Evolutionary conservation across 2,113 vertebrate species (phyloP), one percentile per base, ranked within the genome.

Genomic region (Poeciliopsis prolifica): DNA sequence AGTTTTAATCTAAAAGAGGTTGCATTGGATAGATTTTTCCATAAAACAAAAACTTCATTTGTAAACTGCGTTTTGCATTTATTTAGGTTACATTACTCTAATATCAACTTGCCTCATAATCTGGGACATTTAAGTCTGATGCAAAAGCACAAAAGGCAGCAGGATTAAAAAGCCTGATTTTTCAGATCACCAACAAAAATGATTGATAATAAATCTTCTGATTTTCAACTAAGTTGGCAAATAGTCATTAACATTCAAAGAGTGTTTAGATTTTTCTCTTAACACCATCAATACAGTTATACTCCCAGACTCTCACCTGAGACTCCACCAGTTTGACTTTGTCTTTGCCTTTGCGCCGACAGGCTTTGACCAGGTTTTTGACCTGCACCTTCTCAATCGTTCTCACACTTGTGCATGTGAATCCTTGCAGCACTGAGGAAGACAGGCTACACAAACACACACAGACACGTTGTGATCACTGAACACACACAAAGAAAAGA

Each of bases 371-470:
- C 75, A 95, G 83, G 3, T 17, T 87, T 17, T 64, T 85, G 72
- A 93, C 58, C 62, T 92, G 86, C 1, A 0, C 0, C 0, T 0
- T 61, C 14, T 29, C 0, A n/a, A 94, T 24, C 0, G 2, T 67
- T 61, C 84, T 80, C 54, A 93, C 89, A 2, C 80, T 44, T 0
- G 90, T 93, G 66, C 94, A 93, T 0, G 91, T 93, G 85, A 95
- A 95, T 19, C 94, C 94, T 89, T 94, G 93, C 15, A 95, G 83
- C 66, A 94, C 75, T 29, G 85, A 77, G 60, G 92, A 91, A 0
- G 94, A 93, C 77, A 95, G 73, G 58, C 94, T 94, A 33, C 54
- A 81, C 44, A 48, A 42, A 76, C 61, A 86, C 61, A 84, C 10
- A 78, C 61, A 81, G 69, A 74, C 30, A 68, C 22, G 71, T 10